Conservation (phyloP, 2,888 invertebrate genomes). For the Terebella lapidaria region DNA sequence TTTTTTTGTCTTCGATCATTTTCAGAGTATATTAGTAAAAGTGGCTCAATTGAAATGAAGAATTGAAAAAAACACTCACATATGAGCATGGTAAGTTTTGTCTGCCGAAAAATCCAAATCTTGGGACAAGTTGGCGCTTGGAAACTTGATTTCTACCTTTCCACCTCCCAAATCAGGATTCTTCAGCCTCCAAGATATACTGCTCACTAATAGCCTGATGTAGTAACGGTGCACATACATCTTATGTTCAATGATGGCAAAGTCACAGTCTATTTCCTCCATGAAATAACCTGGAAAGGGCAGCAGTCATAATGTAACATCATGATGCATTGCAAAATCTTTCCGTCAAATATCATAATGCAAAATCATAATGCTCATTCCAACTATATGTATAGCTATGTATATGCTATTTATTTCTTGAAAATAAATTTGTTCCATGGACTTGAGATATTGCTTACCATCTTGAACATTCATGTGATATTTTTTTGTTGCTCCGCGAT, state of each 20-base stretch:
- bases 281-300: conserved; percentile 26
- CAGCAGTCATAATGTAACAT: too few species aligned
- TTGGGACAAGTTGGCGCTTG: conserved; percentile 1
- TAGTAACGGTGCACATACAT: conserved; percentile 33
- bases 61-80: conserved; percentile 5
- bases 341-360: too few species aligned
- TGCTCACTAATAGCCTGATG: conserved; percentile 29
- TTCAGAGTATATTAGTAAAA: too few species aligned
- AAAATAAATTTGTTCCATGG: too few species aligned
- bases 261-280: conserved; percentile 28
- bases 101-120: conserved; percentile 8
- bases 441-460: conserved; percentile 17
- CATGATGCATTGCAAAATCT: too few species aligned
- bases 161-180: conserved; percentile 11
- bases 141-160: conserved; percentile 10
- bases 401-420: too few species aligned
- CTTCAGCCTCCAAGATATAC: conserved; percentile 20
- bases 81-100: not conserved
- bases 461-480: conserved; percentile 22
- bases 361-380: too few species aligned
- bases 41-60: too few species aligned
- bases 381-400: too few species aligned
- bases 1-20: too few species aligned
- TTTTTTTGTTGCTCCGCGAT: conserved; percentile 16
- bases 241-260: conserved; percentile 26